Base-by-base conservation (phyloP, 2,113 vertebrate species). In the Sorex araneus region DNA sequence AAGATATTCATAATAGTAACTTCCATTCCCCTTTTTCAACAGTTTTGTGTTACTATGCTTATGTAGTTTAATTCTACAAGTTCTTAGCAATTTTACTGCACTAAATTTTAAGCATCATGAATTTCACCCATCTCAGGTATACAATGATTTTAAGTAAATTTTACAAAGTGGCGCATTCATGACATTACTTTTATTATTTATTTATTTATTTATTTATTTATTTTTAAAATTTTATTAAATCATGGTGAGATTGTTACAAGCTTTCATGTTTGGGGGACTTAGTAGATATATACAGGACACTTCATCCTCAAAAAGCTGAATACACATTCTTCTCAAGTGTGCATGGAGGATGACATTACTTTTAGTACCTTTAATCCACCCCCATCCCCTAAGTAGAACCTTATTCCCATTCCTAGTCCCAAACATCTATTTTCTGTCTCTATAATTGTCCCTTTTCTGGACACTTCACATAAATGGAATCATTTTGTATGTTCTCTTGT, bases 111-210 rank as follows among this genome's bases (percentile, higher is more conserved):
- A 8, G 34, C 67, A 60, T n/a, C 19, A 25, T 32, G 64, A 88
- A 63, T 50, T 30, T 90, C 21, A 71, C 13, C 32, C 70, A 36
- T 32, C 54, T 66, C 82, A 36, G 82, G 25, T 27, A 50, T 10
- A 50, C 57, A 63, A 81, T 32, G 50, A 75, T 36, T 69, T 78
- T 93, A 66, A 81, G 11, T 81, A 80, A 81, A 73, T 66, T 81
- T 77, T 45, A 4, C 21, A 54, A 45, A 77, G 23, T 70, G 13
- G 3, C 34, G 0, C 30, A 67, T 21, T 21, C 30, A 71, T n/a
- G 47, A 30, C 30, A 71, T 78, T 21, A 75, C 50, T 66, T 47
- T 40, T 32, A 30, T n/a, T n/a, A n/a, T n/a, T n/a, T n/a, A n/a
- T n/a, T n/a, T n/a, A n/a, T n/a, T n/a, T n/a, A n/a, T n/a, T n/a